These are phyloP conservation scores for Argopecten irradians DNA, from an alignment of 1,140 invertebrate species.

Conservation along the genomic window DNA sequence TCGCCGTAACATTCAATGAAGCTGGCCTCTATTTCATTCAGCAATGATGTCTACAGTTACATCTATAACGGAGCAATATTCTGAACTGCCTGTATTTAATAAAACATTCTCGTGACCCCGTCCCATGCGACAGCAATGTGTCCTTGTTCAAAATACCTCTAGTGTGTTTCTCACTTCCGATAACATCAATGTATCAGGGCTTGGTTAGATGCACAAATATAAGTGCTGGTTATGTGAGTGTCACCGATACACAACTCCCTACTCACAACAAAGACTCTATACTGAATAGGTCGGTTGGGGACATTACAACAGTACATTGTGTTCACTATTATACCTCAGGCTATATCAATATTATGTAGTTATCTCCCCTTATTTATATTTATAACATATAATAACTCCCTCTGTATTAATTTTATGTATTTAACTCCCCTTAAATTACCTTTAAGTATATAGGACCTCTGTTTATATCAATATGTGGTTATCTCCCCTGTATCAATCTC, in stretches of 20 bases:
- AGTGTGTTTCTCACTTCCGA: conserved; percentile 8
- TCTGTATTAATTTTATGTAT: too few species aligned
- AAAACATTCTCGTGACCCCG: conserved; percentile 8
- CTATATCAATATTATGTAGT: neutral
- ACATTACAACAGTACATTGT: neutral
- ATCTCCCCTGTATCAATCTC: neutral
- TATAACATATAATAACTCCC: too few species aligned
- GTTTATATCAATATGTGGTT: neutral
- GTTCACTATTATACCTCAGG: neutral
- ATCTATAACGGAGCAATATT: neutral
- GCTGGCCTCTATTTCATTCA: neutral
- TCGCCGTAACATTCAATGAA: neutral
- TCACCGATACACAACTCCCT: neutral
- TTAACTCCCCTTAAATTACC: too few species aligned
- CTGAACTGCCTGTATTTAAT: neutral
- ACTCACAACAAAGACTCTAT: neutral
- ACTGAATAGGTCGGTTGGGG: neutral
- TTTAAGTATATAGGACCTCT: too few species aligned
- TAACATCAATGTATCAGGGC: neutral
- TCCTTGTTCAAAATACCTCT: neutral
- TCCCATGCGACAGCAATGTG: neutral
- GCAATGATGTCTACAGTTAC: neutral
- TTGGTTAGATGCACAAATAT: conserved; percentile 3
- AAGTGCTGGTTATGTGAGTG: neutral
- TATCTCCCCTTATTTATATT: neutral